A percentile compares a stretch with the other conserved stretches of the same genome.
Evolutionary conservation across 1,140 invertebrate species (phyloP).

Genomic region (Neelides sp.): DNA sequence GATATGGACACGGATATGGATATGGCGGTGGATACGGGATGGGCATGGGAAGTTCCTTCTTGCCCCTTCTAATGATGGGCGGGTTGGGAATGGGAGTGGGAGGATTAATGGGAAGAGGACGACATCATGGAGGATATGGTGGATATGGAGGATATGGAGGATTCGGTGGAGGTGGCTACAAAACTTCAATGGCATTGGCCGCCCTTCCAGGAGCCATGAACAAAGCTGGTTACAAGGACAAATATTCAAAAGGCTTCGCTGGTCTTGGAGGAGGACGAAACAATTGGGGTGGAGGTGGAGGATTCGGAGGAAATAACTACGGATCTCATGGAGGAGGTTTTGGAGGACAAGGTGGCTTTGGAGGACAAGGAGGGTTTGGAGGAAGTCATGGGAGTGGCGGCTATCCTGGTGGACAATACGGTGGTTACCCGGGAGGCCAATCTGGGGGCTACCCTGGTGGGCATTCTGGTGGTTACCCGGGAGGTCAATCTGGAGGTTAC

Average conservation of each 20-base stretch:
- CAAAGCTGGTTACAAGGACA: slow-evolving; percentile 2
- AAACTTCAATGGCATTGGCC: slow-evolving; percentile 25
- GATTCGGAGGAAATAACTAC: neutral
- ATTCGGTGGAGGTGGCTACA: slow-evolving; percentile 19
- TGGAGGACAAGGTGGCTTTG: slow-evolving; percentile 1
- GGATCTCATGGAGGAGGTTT: neutral
- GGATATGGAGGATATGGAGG: slow-evolving; percentile 4
- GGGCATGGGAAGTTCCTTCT: neutral
- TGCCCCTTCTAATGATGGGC: slow-evolving; percentile 12
- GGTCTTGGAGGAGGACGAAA: slow-evolving; percentile 7
- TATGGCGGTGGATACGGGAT: slow-evolving; percentile 12
- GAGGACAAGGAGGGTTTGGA: neutral
- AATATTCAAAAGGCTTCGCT: neutral
- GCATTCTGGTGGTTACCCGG: slow-evolving; percentile 1
- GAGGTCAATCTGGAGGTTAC: neutral
- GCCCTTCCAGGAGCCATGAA: slow-evolving; percentile 14
- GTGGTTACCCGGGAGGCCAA: slow-evolving; percentile 1
- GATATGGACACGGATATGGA: slow-evolving; percentile 11
- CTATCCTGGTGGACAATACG: too few relatives aligned
- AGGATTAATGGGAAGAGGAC: slow-evolving; percentile 8
- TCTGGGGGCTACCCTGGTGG: neutral
- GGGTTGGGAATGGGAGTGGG: neutral
- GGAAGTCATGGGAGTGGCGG: slow-evolving; percentile 2
- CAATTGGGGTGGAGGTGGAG: neutral
- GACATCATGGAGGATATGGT: slow-evolving; percentile 7